Evolutionary conservation across 2,113 vertebrate genomes (phyloP), one percentile per base, ranked within the genome.

Genomic region (Gadus chalcogrammus): DNA sequence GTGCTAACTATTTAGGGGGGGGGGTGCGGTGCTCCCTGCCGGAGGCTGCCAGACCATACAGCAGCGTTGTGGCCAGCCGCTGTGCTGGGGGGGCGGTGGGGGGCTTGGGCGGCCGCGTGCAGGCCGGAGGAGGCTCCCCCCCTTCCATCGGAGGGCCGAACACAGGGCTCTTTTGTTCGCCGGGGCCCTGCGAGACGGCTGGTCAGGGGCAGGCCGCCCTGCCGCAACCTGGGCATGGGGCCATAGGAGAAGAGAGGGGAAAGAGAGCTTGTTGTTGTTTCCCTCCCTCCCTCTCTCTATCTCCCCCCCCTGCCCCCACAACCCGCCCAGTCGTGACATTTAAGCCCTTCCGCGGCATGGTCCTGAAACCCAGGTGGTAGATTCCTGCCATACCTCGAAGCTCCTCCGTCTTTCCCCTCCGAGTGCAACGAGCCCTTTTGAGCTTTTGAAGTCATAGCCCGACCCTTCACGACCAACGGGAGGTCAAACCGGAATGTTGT

Each of bases 111-210:
- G 79, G 82, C 63, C 16, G 38, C 73, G 60, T 61, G 67, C 62
- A 84, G 8, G 80, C 74, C 70, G 65, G 65, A 70, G 31, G 59
- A 56, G 42, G 42, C 42, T 1, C 42, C 12, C 42, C 42, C 42
- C 31, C 42, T 20, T 20, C 42, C 42, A 9, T 48, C 42, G 42
- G 42, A 48, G 42, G 42, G 12, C 42, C 8, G 65, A 77, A 90
- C 87, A 88, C 68, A 82, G 75, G 71, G 31, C 69, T 48, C 73
- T 84, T 87, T 90, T 89, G 86, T 90, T 80, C 77, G 42, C 2
- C 38, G 24, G 66, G 66, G 74, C 63, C 74, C 77, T 42, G 63
- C 60, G 3, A 73, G 67, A 65, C 73, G 61, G 68, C 68, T 76
- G 60, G 71, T 65, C 2, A 0, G 83, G 31, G 76, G 79, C 80